Evolutionary conservation across 1,140 invertebrate genomes (phyloP).

Genomic region (Mactra quadrangularis): DNA sequence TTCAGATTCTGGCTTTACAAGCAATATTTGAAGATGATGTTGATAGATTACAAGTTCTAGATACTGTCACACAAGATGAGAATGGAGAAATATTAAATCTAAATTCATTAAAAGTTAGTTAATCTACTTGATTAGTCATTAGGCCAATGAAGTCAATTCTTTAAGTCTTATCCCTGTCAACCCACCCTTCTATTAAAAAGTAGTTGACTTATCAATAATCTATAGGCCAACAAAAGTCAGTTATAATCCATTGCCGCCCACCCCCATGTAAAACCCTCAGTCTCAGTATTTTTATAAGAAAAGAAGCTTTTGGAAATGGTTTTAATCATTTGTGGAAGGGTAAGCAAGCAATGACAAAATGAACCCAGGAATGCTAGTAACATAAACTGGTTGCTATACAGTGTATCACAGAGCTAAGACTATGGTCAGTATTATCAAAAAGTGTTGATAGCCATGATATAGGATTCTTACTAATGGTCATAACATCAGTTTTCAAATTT

Average conservation of each 20-base stretch:
- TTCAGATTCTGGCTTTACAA: constrained; percentile 22
- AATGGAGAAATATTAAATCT: not conserved
- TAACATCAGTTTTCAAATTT: too few species aligned
- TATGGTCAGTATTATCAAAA: too few species aligned
- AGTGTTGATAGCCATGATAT: too few species aligned
- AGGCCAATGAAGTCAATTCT: too few species aligned
- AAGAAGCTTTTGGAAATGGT: not conserved
- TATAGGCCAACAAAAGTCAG: not conserved
- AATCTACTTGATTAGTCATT: too few species aligned
- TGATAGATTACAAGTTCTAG: constrained; percentile 9
- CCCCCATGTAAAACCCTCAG: not conserved
- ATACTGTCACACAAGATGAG: not conserved
- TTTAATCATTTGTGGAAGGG: too few species aligned
- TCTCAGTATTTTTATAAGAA: not conserved
- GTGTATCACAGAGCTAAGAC: too few species aligned
- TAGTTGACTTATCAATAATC: not conserved
- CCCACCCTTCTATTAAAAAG: not conserved
- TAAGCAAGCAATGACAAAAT: too few species aligned
- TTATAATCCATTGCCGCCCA: not conserved
- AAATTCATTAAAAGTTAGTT: constrained; percentile 8
- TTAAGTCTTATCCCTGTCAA: not conserved
- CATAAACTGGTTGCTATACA: too few species aligned
- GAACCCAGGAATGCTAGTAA: too few species aligned
- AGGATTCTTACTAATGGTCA: too few species aligned
- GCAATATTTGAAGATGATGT: constrained; percentile 33